phyloP scores from a whole-genome alignment of 2,113 vertebrate genomes.

The Silurus meridionalis region DNA sequence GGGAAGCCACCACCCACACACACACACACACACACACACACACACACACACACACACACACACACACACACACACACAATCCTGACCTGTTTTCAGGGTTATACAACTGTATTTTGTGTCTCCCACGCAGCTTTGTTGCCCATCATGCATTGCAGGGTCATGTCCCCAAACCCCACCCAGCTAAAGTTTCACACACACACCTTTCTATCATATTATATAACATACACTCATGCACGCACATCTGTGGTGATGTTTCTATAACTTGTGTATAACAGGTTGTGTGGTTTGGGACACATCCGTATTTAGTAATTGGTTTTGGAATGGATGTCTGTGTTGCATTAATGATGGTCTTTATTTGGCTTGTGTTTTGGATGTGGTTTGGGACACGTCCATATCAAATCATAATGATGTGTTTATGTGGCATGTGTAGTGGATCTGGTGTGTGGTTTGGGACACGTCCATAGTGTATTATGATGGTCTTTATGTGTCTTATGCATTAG shows the following conservation, averaged over 20 bases:
- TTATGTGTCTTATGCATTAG: neutral
- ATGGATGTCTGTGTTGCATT: too few relatives aligned
- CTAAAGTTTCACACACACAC: neutral
- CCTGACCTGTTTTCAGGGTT: conserved; percentile 30
- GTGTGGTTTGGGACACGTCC: neutral
- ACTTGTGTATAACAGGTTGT: neutral
- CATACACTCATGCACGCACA: neutral
- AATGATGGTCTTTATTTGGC: neutral
- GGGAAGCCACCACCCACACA: neutral
- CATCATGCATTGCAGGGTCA: conserved; percentile 35
- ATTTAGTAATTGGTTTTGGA: too few relatives aligned
- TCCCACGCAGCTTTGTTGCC: conserved; percentile 35
- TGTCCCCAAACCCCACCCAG: neutral
- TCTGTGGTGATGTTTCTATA: neutral
- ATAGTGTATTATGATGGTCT: neutral
- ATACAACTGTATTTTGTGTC: neutral
- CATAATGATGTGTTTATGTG: neutral
- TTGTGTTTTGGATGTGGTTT: neutral
- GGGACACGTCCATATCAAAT: neutral
- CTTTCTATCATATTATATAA: conserved; percentile 3
- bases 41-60: neutral
- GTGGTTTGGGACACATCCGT: neutral
- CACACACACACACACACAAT: neutral
- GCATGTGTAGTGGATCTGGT: neutral
- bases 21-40: neutral